Base-by-base conservation (phyloP, 2,797 vertebrate genomes). In the Enoplosus armatus region DNA sequence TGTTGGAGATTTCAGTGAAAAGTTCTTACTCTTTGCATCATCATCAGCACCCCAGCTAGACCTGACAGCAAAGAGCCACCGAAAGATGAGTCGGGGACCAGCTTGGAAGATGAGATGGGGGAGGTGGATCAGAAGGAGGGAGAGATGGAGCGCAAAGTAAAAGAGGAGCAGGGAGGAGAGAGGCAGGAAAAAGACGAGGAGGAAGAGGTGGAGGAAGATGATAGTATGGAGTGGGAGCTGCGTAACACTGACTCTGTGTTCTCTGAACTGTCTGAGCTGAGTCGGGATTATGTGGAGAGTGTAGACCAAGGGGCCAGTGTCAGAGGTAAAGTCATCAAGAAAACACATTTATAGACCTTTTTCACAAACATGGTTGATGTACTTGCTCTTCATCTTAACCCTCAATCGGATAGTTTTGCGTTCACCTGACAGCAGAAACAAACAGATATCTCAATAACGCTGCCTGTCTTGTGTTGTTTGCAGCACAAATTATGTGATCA, bases 241-340 rank as follows among this genome's bases (percentile, higher is more conserved):
- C 94, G 96, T 73, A 96, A 96, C 90, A 96, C 93, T 0, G 94
- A 96, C 83, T 96, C 96, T 0, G 89, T 96, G 15, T 96, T 96
- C 87, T 95, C 94, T 2, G 96, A 96, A 72, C 92, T 96, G 77
- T 96, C 95, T 0, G 95, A 96, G 85, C 89, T 96, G 82, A 96
- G 95, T 86, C 92, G 73, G 33, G 95, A 96, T 59, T 96, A 92
- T 43, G 85, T 96, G 88, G 95, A 96, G 85, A 96, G 93, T 59
- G 95, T 96, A 3, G 96, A 96, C 87, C 92, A 33, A 63, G 96
- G 96, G 33, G 94, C 94, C 80, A 93, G 87, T 51, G 83, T 96
- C 67, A 89, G 93, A 95, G 95, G 95, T 95, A 80, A 78, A 33
- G 5, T 41, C 14, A 39, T 24, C 4, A 43, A 33, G 18, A 37